A percentile compares a stretch with the other conserved stretches of the same genome.
phyloP scores from a whole-genome alignment of 2,888 invertebrate genomes.

The Melinaea marsaeus region DNA sequence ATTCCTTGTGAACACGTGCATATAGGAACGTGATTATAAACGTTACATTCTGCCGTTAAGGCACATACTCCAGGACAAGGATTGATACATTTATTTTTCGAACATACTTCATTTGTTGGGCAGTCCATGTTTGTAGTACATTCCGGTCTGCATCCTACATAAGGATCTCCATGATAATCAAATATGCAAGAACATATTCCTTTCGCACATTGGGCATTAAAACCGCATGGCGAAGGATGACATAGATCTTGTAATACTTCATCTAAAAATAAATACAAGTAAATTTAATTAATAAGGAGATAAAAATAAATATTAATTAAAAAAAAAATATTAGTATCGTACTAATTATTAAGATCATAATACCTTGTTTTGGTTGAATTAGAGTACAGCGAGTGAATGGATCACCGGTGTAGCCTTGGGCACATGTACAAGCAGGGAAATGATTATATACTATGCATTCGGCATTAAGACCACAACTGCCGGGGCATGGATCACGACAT shows the following conservation, averaged over 20 bases:
- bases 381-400: slow-evolving; percentile 82
- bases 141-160: slow-evolving; percentile 85
- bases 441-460: slow-evolving; percentile 82
- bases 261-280: slow-evolving; percentile 47
- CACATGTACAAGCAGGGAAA: slow-evolving; percentile 82
- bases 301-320: neutral
- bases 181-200: slow-evolving; percentile 83
- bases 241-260: slow-evolving; percentile 79
- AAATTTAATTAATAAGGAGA: slow-evolving; percentile 4
- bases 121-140: slow-evolving; percentile 87
- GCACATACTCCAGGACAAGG: slow-evolving; percentile 87
- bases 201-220: slow-evolving; percentile 80
- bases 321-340: too few species aligned
- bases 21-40: slow-evolving; percentile 82
- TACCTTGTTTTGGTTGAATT: slow-evolving; percentile 67
- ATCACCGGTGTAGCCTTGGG: slow-evolving; percentile 85
- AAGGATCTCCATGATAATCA: slow-evolving; percentile 87
- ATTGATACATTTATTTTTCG: slow-evolving; percentile 84
- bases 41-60: slow-evolving; percentile 74
- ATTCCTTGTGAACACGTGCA: slow-evolving; percentile 82
- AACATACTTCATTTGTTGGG: slow-evolving; percentile 81
- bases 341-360: slow-evolving; percentile 26
- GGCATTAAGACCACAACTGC: slow-evolving; percentile 82
- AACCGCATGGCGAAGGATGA: slow-evolving; percentile 84
- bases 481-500: slow-evolving; percentile 85